A percentile compares a stretch with the other conserved stretches of the same genome.
These are phyloP conservation scores for Aptenodytes forsteri DNA, from an alignment of 2,113 vertebrate species.

Conservation along the genomic window DNA sequence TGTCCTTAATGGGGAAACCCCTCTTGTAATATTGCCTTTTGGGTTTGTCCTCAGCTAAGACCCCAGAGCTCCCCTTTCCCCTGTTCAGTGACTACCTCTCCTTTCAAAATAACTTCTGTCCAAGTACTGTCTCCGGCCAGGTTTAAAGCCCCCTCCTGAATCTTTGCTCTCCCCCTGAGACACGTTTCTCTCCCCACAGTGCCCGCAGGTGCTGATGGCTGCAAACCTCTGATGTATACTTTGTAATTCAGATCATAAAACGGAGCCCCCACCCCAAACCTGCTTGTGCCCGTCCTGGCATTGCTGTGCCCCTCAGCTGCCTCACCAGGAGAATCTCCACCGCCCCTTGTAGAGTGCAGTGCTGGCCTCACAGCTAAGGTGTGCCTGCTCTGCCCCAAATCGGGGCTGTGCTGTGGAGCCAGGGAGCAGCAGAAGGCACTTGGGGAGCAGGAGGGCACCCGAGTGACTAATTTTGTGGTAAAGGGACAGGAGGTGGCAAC, in stretches of 20 bases:
- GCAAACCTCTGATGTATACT: background rate
- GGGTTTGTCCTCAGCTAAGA: background rate
- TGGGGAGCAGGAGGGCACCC: background rate
- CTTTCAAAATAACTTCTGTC: background rate
- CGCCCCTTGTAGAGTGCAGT: background rate
- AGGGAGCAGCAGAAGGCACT: background rate
- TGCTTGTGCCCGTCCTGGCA: fast-evolving
- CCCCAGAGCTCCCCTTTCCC: background rate
- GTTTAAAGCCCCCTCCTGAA: background rate
- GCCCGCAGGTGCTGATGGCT: background rate
- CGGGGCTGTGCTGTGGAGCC: fast-evolving
- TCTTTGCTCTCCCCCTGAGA: background rate
- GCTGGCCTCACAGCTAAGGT: background rate
- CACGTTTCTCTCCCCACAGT: background rate
- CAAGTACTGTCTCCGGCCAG: background rate
- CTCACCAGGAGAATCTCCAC: background rate
- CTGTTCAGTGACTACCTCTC: background rate
- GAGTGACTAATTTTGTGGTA: background rate
- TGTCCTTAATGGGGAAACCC: background rate
- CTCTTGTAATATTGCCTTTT: background rate
- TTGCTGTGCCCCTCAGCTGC: background rate
- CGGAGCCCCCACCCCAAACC: background rate
- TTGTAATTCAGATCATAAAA: background rate
- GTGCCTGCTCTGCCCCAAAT: background rate
- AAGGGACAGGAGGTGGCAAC: background rate